Evolutionary conservation across 2,888 invertebrate genomes (phyloP), one percentile per base, ranked within the genome.

Genomic region (Elgonia sp.): DNA sequence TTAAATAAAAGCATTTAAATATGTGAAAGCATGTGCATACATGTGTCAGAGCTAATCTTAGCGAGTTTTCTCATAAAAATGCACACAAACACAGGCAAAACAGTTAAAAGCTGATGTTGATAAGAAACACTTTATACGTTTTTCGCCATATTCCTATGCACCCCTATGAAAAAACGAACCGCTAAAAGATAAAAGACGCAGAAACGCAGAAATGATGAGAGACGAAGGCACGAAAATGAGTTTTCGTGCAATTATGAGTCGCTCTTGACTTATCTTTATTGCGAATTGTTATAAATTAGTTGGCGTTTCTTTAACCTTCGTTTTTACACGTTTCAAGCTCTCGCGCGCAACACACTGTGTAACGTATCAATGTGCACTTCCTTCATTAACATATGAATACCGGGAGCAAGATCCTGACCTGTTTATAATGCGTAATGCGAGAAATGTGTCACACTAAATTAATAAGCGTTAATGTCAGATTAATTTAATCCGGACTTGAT

Each of bases 191-290:
- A 62, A 83, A 70, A 55, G 55, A 55, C 10, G 55, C 29, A 29
- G 37, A 73, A 75, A 84, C 20, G 37, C 12, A 1, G 62, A 40
- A 76, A 77, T 55, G 81, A 84, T 84, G 84, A 67, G 62, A 82
- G 16, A 73, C 72, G 65, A 69, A 63, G 60, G 65, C 67, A 77
- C 53, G 85, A 79, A 75, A 88, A 88, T 75, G 82, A 85, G 88
- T 82, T 88, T 82, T 82, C 82, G 85, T 83, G 83, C 88, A 85
- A 88, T 88, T 85, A 88, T 73, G 72, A 81, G 57, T 60, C 69
- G 73, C 79, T 72, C 77, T 65, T 72, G 77, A 82, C 65, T 88
- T 81, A 85, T 88, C 88, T 88, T 82, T 82, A 85, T 69, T 77
- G 82, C 42, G 42, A 63, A 82, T 85, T 85, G 82, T 77, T 88